These are phyloP conservation scores for Rhabdornis inornatus DNA, from an alignment of 2,113 vertebrate genomes.

Conservation along the genomic window DNA sequence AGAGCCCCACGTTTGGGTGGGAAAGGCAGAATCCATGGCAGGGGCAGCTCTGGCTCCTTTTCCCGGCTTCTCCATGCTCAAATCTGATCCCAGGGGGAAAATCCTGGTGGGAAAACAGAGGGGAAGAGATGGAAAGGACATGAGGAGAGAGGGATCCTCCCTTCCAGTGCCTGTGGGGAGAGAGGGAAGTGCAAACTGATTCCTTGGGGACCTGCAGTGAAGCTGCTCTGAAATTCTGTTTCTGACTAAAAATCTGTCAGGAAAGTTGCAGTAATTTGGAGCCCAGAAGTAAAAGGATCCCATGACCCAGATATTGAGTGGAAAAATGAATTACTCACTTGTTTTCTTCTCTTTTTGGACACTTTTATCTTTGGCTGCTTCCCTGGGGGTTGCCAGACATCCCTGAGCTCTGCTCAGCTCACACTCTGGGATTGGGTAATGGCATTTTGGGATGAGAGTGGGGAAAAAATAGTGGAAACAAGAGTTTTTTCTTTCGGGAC, in stretches of 20 bases:
- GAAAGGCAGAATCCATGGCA: neutral
- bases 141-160: neutral
- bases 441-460: neutral
- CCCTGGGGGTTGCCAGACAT: neutral
- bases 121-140: neutral
- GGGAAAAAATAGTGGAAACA: neutral
- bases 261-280: neutral
- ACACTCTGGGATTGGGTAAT: neutral
- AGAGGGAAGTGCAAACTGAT: neutral
- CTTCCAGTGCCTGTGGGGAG: neutral
- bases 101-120: neutral
- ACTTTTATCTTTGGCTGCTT: neutral
- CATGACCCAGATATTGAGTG: neutral
- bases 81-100: neutral
- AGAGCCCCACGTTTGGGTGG: no score
- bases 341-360: conserved; percentile 29
- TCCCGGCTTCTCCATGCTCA: neutral
- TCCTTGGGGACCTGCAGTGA: neutral
- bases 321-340: conserved; percentile 50
- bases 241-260: neutral
- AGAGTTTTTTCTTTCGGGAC: neutral
- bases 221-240: neutral
- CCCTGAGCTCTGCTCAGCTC: neutral
- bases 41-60: neutral
- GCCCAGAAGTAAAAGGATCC: neutral